Evolutionary conservation across 2,797 vertebrate genomes (phyloP), one percentile per base, ranked within the genome.

Genomic region (Ficedula albicollis): DNA sequence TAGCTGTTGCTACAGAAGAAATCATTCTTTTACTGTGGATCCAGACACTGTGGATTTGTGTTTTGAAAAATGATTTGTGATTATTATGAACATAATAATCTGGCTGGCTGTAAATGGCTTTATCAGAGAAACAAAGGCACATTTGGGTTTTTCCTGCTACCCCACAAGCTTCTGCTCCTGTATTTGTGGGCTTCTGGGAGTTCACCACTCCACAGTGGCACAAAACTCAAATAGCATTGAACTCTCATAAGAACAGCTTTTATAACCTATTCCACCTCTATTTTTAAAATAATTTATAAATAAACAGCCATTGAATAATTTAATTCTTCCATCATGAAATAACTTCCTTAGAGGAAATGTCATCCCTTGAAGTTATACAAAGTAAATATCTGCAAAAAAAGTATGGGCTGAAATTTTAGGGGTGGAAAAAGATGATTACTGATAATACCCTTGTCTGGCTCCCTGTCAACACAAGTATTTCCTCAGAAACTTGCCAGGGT

Each of bases 161-260:
- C 11, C 48, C 14, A 10, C 0, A 2, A 36, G 5, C 8, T 77
- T 85, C 56, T 8, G 3, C 23, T 22, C 10, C 20, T 30, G 16
- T 21, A 0, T 25, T 52, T 46, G 6, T 14, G 55, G 11, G 4
- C 11, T 68, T 43, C 32, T 38, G 3, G 13, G 26, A 13, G 4
- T 39, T 48, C 36, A 20, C 5, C 17, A 16, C 11, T 39, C 54
- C n/a, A 38, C 15, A 43, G 6, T 36, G 38, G 32, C 62, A 52
- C 34, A 76, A 54, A 62, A 46, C 4, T 46, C 20, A n/a, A 30
- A 54, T 3, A 77, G 17, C 10, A 7, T 8, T 48, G 17, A 69
- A 22, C 14, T 48, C 34, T n/a, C 25, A 21, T 8, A 22, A 32
- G 11, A 46, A 17, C 17, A 11, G 38, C 9, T 72, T 79, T 64